Evolutionary conservation across 2,888 invertebrate species (phyloP).

Genomic region (Stenurella melanura): DNA sequence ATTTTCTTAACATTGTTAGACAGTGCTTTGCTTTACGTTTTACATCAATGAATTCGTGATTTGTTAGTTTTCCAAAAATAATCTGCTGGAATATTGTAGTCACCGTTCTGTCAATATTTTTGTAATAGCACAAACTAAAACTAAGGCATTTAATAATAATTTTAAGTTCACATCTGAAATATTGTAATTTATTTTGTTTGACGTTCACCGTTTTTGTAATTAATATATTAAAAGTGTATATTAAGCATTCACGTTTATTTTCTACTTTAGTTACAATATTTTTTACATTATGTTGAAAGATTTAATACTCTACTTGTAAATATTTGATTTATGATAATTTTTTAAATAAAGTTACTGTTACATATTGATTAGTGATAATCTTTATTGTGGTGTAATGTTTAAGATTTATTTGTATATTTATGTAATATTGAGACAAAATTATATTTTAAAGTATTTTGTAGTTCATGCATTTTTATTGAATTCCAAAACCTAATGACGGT

Average conservation of each 20-base stretch:
- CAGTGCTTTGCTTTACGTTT: neutral
- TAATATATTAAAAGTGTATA: conserved; percentile 31
- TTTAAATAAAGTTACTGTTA: conserved; percentile 45
- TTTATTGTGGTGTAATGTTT: conserved; percentile 57
- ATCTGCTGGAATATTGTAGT: conserved; percentile 24
- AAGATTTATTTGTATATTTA: conserved; percentile 62
- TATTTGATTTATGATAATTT: conserved; percentile 47
- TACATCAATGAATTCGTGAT: neutral
- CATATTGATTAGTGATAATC: conserved; percentile 56
- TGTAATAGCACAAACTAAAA: conserved; percentile 33
- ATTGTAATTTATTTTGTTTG: conserved; percentile 33
- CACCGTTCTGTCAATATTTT: conserved; percentile 23
- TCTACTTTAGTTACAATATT: conserved; percentile 36
- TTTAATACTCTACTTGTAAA: conserved; percentile 51
- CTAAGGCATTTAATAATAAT: conserved; percentile 39
- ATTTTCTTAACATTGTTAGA: neutral
- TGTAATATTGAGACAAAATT: conserved; percentile 58
- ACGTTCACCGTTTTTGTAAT: conserved; percentile 29
- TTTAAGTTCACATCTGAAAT: conserved; percentile 32
- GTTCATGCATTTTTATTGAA: neutral
- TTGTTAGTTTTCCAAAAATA: neutral
- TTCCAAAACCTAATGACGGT: neutral
- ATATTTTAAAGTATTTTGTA: conserved; percentile 61
- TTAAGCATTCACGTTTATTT: conserved; percentile 44
- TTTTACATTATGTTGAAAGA: conserved; percentile 44